Conservation (phyloP, 2,113 vertebrate genomes). For the Thunnus maccoyii region DNA sequence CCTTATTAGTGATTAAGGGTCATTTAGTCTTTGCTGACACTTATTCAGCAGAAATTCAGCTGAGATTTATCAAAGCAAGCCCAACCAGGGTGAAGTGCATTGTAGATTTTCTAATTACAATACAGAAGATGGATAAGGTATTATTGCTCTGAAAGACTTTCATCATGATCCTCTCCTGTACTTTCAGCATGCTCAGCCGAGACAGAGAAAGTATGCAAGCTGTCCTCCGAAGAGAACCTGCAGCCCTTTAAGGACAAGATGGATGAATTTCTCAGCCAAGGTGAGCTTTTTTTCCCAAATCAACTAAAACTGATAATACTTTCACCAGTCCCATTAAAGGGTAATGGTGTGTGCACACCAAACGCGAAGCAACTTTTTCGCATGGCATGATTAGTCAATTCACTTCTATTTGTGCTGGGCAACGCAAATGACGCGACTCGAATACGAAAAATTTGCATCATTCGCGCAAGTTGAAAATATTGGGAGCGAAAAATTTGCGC, state of each 20-base stretch:
- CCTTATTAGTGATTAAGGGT: constrained; percentile 69
- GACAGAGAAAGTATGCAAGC: constrained; percentile 92
- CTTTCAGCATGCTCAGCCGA: constrained; percentile 92
- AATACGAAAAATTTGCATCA: too few relatives aligned
- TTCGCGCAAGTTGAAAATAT: too few relatives aligned
- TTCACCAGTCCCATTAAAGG: not conserved
- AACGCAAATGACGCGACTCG: too few relatives aligned
- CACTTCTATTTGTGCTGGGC: too few relatives aligned
- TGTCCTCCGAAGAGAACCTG: constrained; percentile 91
- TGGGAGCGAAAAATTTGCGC: too few relatives aligned
- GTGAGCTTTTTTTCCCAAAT: constrained; percentile 79
- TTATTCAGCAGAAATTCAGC: constrained; percentile 64
- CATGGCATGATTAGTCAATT: too few relatives aligned
- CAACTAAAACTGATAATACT: too few relatives aligned
- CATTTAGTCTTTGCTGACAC: constrained; percentile 60
- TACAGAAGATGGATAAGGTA: constrained; percentile 31
- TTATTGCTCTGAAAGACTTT: constrained; percentile 23
- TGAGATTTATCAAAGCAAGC: constrained; percentile 47
- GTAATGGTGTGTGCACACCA: too few relatives aligned
- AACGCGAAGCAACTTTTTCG: too few relatives aligned
- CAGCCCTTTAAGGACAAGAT: constrained; percentile 97
- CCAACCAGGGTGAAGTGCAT: constrained; percentile 10
- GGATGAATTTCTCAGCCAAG: constrained; percentile 92
- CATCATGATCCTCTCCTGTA: constrained; percentile 35
- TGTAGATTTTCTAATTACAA: constrained; percentile 28